A percentile compares a stretch with the other conserved stretches of the same genome.
Evolutionary conservation across 2,113 vertebrate genomes (phyloP).

Genomic region (Sclerurus mexicanus): DNA sequence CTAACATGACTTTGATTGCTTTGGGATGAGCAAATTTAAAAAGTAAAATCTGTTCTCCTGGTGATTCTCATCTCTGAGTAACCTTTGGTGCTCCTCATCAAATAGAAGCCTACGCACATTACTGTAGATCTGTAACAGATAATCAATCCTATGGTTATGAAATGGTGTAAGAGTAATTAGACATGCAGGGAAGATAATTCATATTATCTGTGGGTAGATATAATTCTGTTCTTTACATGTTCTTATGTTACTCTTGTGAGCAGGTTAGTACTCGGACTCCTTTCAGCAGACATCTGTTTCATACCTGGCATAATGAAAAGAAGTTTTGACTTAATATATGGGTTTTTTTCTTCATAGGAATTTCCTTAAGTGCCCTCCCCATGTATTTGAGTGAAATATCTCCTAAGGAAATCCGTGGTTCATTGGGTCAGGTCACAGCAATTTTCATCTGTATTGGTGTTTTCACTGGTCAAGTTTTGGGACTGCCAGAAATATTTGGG

Average conservation of each 20-base stretch:
- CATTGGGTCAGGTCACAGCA: conserved; percentile 89
- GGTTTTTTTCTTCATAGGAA: conserved; percentile 68
- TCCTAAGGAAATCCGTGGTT: conserved; percentile 86
- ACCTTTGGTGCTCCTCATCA: background rate
- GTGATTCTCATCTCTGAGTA: background rate
- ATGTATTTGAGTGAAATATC: conserved; percentile 96
- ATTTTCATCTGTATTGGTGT: conserved; percentile 94
- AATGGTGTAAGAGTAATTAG: background rate
- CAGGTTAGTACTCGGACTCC: background rate
- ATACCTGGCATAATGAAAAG: background rate
- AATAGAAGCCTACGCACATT: background rate
- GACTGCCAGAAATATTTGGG: conserved; percentile 90
- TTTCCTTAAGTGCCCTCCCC: conserved; percentile 89
- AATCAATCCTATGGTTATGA: background rate
- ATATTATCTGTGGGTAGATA: background rate
- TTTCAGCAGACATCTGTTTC: background rate
- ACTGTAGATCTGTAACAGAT: background rate
- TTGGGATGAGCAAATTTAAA: background rate
- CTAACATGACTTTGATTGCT: background rate
- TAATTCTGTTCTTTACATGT: background rate
- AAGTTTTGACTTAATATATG: background rate
- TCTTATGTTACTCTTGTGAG: background rate
- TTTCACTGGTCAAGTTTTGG: conserved; percentile 87
- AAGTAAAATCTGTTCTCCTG: background rate
- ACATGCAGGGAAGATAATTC: background rate